Base-by-base conservation (phyloP, 2,797 vertebrate genomes). In the Brachymystax lenok region DNA sequence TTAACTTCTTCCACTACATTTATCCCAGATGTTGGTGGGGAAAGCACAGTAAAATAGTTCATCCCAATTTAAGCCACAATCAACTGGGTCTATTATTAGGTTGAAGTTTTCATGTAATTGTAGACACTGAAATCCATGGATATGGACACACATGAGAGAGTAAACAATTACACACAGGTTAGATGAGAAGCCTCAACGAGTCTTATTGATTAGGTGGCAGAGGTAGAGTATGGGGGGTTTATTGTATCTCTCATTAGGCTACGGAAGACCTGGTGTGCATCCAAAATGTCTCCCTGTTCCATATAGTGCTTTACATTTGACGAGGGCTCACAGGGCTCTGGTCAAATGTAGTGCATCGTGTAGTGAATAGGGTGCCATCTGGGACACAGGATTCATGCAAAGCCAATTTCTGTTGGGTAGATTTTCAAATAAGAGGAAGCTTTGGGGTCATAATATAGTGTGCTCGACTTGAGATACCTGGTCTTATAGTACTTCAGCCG, bases 61-160 rank as follows among this genome's bases (percentile, higher is more conserved):
- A 87, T 87, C 82, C 82, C 82, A 82, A 87, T 84, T 87, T 84
- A 80, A 27, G 78, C 61, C 75, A 30, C 51, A 87, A 77, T 82
- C 83, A 81, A 74, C 67, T 68, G 73, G 52, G 73, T 79, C n/a
- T n/a, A 10, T 21, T 21, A 61, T 61, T 35, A 35, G 35, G 0
- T 35, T 35, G 6, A 7, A 7, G 35, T 35, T 35, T 35, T 35
- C 35, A 35, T 35, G 35, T 35, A 7, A 35, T 35, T 35, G 1
- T 35, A 35, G 35, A 35, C 35, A 7, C 35, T 7, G 7, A 35
- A 35, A 35, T 35, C 35, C 6, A 1, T 35, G 35, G 35, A 35
- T 7, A 35, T 7, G 35, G 35, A 35, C 6, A 7, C 7, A 1
- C 35, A 7, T 35, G 35, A 35, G 35, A 35, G 35, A 35, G 7